Conservation (phyloP, 2,888 invertebrate species). For the Pachliopta kotzebuea region DNA sequence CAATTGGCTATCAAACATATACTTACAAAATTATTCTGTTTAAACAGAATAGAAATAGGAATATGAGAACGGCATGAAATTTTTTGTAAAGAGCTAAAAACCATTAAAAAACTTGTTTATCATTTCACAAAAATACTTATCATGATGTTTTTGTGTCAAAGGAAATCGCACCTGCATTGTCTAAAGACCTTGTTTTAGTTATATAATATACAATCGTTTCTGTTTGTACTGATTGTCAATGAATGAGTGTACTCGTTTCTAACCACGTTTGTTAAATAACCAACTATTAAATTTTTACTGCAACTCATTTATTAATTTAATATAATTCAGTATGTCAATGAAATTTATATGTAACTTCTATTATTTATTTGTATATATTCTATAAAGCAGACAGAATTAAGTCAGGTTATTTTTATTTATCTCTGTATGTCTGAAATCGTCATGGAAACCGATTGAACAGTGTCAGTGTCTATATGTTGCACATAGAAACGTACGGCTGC, state of each 20-base stretch:
- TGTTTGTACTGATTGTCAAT: background rate
- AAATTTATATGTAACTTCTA: no score
- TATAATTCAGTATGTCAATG: no score
- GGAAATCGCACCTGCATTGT: slow-evolving; percentile 20
- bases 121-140: background rate
- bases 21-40: background rate
- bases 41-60: background rate
- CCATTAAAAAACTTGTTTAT: background rate
- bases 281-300: no score
- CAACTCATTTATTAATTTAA: no score
- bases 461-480: no score
- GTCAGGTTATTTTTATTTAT: no score
- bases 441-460: no score
- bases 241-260: background rate
- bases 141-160: slow-evolving; percentile 11
- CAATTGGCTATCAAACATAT: background rate
- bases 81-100: background rate
- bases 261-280: background rate
- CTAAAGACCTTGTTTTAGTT: slow-evolving; percentile 9
- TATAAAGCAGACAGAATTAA: no score
- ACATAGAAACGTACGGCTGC: no score
- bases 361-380: no score
- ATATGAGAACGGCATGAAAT: background rate
- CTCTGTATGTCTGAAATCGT: no score
- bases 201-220: slow-evolving; percentile 18